Conservation (phyloP, 2,797 vertebrate species). For the Pangasius larnaudii region DNA sequence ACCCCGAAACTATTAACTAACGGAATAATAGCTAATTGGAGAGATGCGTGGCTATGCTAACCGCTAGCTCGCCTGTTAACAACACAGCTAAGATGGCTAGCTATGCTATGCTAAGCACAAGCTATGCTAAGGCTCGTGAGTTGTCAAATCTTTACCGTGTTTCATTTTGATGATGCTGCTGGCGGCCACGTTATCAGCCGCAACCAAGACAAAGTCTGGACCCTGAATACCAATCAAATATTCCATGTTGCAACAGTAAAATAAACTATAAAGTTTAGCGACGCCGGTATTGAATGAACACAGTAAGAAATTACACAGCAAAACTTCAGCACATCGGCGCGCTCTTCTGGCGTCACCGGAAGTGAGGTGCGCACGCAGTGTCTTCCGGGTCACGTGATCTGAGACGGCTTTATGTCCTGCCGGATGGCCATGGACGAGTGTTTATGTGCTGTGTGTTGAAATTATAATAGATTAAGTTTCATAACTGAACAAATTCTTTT, state of each 20-base stretch:
- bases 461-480: background rate
- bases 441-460: background rate
- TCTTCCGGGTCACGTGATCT: constrained; percentile 50
- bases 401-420: background rate
- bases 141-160: constrained; percentile 78
- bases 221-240: constrained; percentile 96
- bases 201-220: constrained; percentile 89
- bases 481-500: background rate
- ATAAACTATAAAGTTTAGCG: background rate
- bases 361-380: background rate
- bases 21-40: background rate
- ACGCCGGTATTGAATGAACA: background rate
- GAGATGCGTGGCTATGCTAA: background rate
- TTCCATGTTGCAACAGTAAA: constrained; percentile 79
- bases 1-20: background rate
- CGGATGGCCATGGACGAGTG: background rate
- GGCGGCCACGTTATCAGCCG: constrained; percentile 89
- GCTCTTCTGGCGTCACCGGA: constrained; percentile 52
- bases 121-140: constrained; percentile 29
- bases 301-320: constrained; percentile 80
- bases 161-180: constrained; percentile 96
- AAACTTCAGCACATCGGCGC: constrained; percentile 65
- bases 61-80: background rate
- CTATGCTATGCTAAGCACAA: background rate
- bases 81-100: background rate